phyloP scores from a whole-genome alignment of 2,113 vertebrate genomes.

The Erpornis zantholeuca region DNA sequence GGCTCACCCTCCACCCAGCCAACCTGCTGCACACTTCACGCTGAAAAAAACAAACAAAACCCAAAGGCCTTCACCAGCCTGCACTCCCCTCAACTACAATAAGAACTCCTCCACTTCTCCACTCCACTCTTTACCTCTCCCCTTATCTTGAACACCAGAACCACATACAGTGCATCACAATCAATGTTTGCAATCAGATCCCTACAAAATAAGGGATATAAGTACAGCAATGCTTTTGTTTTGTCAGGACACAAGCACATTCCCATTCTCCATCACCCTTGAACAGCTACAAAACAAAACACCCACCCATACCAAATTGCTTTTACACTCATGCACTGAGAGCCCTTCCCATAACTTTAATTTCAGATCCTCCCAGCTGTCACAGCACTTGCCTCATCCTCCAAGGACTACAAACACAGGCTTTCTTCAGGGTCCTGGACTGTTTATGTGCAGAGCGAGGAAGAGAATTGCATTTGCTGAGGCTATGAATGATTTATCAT shows the following conservation, averaged over 20 bases:
- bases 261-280: background rate
- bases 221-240: background rate
- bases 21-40: background rate
- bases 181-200: background rate
- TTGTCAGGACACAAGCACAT: background rate
- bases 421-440: constrained; percentile 20
- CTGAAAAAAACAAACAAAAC: background rate
- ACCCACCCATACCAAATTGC: background rate
- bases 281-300: background rate
- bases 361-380: constrained; percentile 29
- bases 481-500: constrained; percentile 67
- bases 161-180: background rate
- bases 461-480: constrained; percentile 34
- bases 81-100: accelerated
- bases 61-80: background rate
- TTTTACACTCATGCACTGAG: background rate
- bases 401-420: constrained; percentile 27
- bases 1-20: background rate
- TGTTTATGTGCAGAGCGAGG: constrained; percentile 8
- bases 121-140: background rate
- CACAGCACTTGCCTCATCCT: constrained; percentile 11
- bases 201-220: background rate
- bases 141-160: background rate
- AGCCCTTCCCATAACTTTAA: constrained; percentile 5
- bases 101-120: background rate